Evolutionary conservation across 2,888 invertebrate genomes (phyloP), one percentile per base, ranked within the genome.

Genomic region (Serripes groenlandicus): DNA sequence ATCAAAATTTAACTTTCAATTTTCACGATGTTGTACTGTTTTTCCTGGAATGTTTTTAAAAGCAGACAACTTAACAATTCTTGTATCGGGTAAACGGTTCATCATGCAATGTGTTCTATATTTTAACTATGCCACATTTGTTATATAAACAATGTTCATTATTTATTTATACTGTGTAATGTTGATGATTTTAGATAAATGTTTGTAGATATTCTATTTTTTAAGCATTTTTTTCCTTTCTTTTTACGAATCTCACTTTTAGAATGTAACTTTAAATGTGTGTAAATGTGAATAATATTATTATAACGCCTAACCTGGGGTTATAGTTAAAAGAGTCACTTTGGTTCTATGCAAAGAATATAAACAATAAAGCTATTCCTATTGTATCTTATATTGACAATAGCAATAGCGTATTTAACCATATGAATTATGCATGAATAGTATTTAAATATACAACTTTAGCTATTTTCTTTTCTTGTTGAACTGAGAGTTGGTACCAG

Each of bases 261-360:
- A 56, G 21, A 21, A 21, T 49, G 56, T n/a, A 35, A 42, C 30
- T 26, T 66, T 26, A 42, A 26, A 11, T 62, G 21, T 42, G 18
- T 0, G 26, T 66, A 32, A 42, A 15, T 66, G 66, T 66, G 23
- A 28, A 42, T 56, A 32, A 35, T 23, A 71, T 18, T 71, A 30
- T 35, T 15, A 35, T 56, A 54, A 56, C 35, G n/a, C 56, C 35
- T 35, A 26, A 34, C 35, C 26, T 34, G 26, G 35, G 28, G 56
- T n/a, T n/a, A 30, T 56, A 26, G 34, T 71, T 30, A 35, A 71
- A 15, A 75, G 54, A 64, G 73, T 83, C 82, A 82, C 83, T 86
- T 86, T 86, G 85, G 78, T 83, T 79, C 85, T 86, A 86, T 86
- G 85, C 85, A 86, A 86, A 56, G 15, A 21, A 49, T n/a, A n/a